Evolutionary conservation across 1,140 invertebrate genomes (phyloP).

Genomic region (Gerris buenoi): DNA sequence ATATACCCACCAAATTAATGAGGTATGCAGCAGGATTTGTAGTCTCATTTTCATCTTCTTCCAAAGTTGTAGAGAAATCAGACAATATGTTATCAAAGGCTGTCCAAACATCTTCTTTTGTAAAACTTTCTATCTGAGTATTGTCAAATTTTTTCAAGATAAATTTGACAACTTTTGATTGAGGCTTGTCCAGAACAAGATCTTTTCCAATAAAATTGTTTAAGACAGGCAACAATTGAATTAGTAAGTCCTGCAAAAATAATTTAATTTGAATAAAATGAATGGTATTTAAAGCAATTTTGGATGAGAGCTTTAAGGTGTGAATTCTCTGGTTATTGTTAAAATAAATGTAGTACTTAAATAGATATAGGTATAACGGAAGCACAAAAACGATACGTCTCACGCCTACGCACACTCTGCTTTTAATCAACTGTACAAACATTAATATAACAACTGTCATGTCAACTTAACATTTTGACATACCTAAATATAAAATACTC

Average conservation of each 20-base stretch:
- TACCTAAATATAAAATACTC: too few species aligned
- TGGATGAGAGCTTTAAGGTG: too few species aligned
- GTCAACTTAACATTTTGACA: too few species aligned
- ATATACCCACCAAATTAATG: not conserved
- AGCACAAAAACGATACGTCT: too few species aligned
- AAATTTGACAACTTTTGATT: conserved; percentile 25
- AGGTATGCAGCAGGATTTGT: conserved; percentile 8
- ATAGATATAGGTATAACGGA: too few species aligned
- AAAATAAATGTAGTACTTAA: too few species aligned
- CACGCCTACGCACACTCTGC: too few species aligned
- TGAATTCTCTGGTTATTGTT: too few species aligned
- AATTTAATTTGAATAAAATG: too few species aligned
- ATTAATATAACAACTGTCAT: too few species aligned
- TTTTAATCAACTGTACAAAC: too few species aligned
- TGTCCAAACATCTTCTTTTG: conserved; percentile 26
- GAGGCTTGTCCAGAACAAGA: not conserved
- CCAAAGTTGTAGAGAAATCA: conserved; percentile 16
- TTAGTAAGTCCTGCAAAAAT: conserved; percentile 10
- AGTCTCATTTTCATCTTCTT: conserved; percentile 1
- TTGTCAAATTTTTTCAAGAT: conserved; percentile 30
- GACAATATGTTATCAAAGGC: conserved; percentile 27
- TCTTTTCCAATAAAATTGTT: conserved; percentile 8
- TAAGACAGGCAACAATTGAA: conserved; percentile 2
- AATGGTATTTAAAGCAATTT: too few species aligned
- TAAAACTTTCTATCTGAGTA: conserved; percentile 28